Conservation (phyloP, 92 coral and sea anemone genomes). For the Porites lobata region DNA sequence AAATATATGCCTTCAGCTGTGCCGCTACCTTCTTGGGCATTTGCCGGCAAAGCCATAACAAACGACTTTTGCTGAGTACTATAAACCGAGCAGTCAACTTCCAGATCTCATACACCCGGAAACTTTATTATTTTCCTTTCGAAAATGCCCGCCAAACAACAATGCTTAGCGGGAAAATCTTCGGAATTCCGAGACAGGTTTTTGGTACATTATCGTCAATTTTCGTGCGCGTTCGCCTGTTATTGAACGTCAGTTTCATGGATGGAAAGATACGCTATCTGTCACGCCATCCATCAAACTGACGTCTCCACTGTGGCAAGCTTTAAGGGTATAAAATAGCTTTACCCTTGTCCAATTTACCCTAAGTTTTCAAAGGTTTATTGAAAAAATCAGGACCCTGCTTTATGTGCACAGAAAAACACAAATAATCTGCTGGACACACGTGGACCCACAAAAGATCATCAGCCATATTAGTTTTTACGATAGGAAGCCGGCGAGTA, state of each 20-base stretch:
- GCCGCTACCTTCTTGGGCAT: slow-evolving; percentile 21
- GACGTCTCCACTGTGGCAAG: not conserved
- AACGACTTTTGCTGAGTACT: not conserved
- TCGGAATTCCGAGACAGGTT: slow-evolving; percentile 1
- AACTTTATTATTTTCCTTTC: not conserved
- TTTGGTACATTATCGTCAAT: slow-evolving; percentile 9
- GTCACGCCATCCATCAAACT: slow-evolving; percentile 11
- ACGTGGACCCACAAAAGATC: not conserved
- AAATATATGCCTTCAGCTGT: not conserved
- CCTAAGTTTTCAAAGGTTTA: not conserved
- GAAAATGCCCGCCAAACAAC: slow-evolving; percentile 39
- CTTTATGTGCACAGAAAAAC: slow-evolving; percentile 5
- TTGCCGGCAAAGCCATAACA: slow-evolving; percentile 37
- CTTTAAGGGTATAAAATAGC: slow-evolving; percentile 4
- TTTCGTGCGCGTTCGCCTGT: not conserved
- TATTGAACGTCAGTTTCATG: slow-evolving; percentile 27
- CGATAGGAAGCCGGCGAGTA: not conserved
- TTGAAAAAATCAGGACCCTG: not conserved
- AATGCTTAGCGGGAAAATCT: slow-evolving; percentile 31
- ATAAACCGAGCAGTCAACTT: not conserved
- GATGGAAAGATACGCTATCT: slow-evolving; percentile 9
- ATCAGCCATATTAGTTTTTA: not conserved
- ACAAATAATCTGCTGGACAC: not conserved
- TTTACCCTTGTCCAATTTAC: not conserved
- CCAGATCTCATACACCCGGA: slow-evolving; percentile 2